Evolutionary conservation across 2,113 vertebrate genomes (phyloP).

Genomic region (Cricetomys ansorgei): DNA sequence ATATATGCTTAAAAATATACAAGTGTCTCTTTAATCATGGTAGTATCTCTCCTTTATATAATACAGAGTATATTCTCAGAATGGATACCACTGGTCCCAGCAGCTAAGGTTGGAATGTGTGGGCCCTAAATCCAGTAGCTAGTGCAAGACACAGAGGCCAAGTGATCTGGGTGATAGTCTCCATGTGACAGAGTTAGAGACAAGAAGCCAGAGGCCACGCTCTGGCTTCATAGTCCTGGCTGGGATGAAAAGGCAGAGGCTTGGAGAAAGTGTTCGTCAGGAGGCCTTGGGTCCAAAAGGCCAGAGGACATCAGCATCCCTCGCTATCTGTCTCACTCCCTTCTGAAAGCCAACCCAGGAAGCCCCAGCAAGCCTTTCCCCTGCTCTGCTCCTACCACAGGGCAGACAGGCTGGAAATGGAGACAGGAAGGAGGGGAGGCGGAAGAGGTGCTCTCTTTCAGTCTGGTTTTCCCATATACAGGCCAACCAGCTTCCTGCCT

Average conservation of each 20-base stretch:
- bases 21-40: background rate
- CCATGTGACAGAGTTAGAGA: background rate
- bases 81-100: background rate
- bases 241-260: background rate
- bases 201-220: background rate
- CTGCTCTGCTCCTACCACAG: background rate
- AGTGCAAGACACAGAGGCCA: background rate
- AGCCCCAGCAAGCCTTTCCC: background rate
- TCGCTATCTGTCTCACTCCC: background rate
- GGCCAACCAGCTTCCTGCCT: background rate
- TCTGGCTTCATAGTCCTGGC: background rate
- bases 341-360: background rate
- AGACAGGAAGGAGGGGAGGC: background rate
- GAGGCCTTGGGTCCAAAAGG: background rate
- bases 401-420: background rate
- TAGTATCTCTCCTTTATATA: background rate
- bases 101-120: background rate
- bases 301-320: background rate
- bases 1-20: constrained; percentile 11
- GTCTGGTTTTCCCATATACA: background rate
- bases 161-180: background rate
- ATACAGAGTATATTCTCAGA: background rate
- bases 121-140: background rate
- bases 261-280: background rate
- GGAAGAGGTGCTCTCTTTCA: background rate